Evolutionary conservation across 2,113 vertebrate species (phyloP), one percentile per base, ranked within the genome.

Genomic region (Chaetops frenatus): DNA sequence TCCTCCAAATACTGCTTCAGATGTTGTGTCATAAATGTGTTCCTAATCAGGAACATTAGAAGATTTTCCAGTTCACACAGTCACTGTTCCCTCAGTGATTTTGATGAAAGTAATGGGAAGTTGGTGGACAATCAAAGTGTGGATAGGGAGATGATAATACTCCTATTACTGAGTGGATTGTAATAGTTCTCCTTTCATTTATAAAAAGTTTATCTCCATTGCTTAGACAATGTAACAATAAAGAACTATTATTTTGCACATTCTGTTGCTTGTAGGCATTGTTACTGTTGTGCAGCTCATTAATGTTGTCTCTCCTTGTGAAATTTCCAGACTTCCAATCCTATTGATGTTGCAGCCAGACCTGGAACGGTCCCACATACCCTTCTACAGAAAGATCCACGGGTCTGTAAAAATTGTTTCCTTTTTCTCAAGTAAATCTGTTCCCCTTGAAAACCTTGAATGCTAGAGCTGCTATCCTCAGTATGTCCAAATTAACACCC

Each of bases 341-440:
- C 99, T 27, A 98, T 99, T 70, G 99, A 99, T 94, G 99, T 99
- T 70, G 98, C 99, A 88, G 97, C 98, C 51, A 98, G 99, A 94
- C 99, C 99, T 40, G 99, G 99, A 94, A 98, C 98, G 15, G 99
- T 99, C 94, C 99, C 99, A 33, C 99, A 99, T 80, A 99, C 99
- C 23, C 98, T 99, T 31, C 98, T 99, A 67, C 99, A 99, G 91
- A 99, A 99, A 96, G 99, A 99, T 98, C 99, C 99, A 44, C 98
- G 99, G 98, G 99, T 99, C 98, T 92, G 98, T 97, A 94, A 28
- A 23, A 64, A 89, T 33, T 35, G 4, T 33, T 69, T 2, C 2
- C 0, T 67, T 80, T 54, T 36, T 53, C 33, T 61, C 25, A 23
- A 47, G 18, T 65, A 54, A 79, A 86, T 15, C 50, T 62, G 1